Percentiles rank a stretch among this genome's conserved stretches.
phyloP scores from a whole-genome alignment of 2,888 invertebrate genomes.

The Aphrophora alni region DNA sequence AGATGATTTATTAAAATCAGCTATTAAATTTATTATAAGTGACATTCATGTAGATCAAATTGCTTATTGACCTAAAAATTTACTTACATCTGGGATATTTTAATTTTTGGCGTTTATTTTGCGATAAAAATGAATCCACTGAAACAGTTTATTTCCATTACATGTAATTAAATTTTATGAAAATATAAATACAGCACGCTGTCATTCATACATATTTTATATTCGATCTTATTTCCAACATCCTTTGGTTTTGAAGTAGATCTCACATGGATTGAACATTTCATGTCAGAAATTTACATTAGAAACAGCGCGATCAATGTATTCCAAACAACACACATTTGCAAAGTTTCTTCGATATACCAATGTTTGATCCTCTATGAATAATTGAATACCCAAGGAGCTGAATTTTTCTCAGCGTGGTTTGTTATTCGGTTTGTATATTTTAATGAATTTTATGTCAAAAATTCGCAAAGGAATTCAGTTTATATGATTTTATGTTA shows the following conservation, averaged over 20 bases:
- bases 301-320: not conserved
- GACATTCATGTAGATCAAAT: no score
- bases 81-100: no score
- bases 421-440: not conserved
- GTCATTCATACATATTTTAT: not conserved
- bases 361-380: not conserved
- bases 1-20: no score
- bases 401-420: not conserved
- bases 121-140: no score
- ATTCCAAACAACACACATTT: constrained; percentile 9
- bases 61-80: no score
- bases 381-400: not conserved
- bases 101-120: no score
- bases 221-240: not conserved
- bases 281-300: not conserved
- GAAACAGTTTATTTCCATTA: no score
- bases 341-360: not conserved
- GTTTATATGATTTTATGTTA: no score
- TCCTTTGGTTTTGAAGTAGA: not conserved
- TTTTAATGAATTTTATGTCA: not conserved
- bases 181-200: not conserved
- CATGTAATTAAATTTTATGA: no score
- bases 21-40: no score
- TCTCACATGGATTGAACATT: not conserved
- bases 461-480: not conserved